Evolutionary conservation across 2,113 vertebrate species (phyloP), one percentile per base, ranked within the genome.

Genomic region (Cyanoderma ruficeps): DNA sequence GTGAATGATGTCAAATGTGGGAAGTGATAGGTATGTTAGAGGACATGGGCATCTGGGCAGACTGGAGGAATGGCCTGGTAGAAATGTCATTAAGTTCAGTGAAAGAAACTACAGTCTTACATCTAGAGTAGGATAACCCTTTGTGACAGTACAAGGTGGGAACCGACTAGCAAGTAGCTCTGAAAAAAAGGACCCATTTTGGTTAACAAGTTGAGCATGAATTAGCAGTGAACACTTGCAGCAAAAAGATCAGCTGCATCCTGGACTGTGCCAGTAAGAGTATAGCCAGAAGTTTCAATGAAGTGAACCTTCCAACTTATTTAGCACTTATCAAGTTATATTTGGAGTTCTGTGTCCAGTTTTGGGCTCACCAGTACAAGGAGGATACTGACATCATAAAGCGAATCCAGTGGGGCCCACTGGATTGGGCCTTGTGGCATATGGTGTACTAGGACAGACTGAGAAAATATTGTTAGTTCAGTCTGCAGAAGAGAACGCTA

Each of bases 381-480:
- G 22, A 92, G 57, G 50, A 50, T 28, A 35, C 3, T 49, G 37
- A 39, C 28, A 55, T 79, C 11, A 13, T 64, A 14, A 59, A 74
- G 15, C 0, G 0, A 90, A 61, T 49, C 27, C 82, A 64, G 5
- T 55, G 44, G 25, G 15, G 4, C 7, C 3, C 37, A 53, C 12
- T 11, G 27, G 8, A 18, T 60, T 30, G 27, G 44, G 27, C 6
- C 5, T 52, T 74, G 39, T 35, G 65, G 28, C 4, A 44, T 10
- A 13, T 24, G n/a, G n/a, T 23, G 11, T 13, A 35, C 37, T 14
- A 87, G 14, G 50, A 44, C 27, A 90, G 21, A 50, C 31, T 39
- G n/a, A 74, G 18, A 90, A 1, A 44, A 55, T 12, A 39, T 15
- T 14, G 5, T 61, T 56, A 42, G 13, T 49, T 50, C 19, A 41